Base-by-base conservation (phyloP, 2,797 vertebrate genomes). In the Rhyacichthys aspro region DNA sequence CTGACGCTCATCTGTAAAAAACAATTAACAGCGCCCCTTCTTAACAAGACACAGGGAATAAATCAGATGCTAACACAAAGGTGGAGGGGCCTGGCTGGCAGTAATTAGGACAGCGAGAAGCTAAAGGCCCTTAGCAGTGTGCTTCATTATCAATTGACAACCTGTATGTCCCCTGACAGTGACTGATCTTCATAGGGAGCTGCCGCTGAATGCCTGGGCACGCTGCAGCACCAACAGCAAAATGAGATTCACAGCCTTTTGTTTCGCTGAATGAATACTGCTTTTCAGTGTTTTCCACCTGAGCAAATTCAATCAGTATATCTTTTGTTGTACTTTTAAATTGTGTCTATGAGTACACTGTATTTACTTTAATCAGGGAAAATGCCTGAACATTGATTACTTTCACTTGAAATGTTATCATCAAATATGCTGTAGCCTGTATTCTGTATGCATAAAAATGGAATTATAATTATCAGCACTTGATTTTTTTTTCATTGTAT, bases 51-150 rank as follows among this genome's bases (percentile, higher is more conserved):
- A 92, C 67, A 77, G 85, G 90, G 94, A 94, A 98, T 96, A 96
- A 98, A 98, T 98, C 95, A 96, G 94, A 91, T 92, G 93, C 92
- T 95, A 94, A 94, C 94, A 93, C 92, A 94, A 61, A 91, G 92
- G 80, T 94, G 36, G 17, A 53, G 50, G 12, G 50, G 11, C 37
- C 23, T 92, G 81, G 76, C 85, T 92, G 89, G 79, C 89, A 93
- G 90, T 95, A 96, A 97, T 97, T 95, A 95, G 94, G 91, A 86
- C 88, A 88, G 87, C 89, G 85, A 90, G 90, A 83, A 91, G 88
- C 88, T 90, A 85, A 93, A 93, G 91, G 93, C 93, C 92, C 85
- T 91, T 85, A 88, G 74, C 87, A 81, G 78, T 81, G 84, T 77
- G 81, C 88, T 92, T 91, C 80, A 83, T 92, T 95, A 95, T 86